A percentile compares a stretch with the other conserved stretches of the same genome.
Conservation (phyloP, 2,797 vertebrate species). For the Erethizon dorsatum region DNA sequence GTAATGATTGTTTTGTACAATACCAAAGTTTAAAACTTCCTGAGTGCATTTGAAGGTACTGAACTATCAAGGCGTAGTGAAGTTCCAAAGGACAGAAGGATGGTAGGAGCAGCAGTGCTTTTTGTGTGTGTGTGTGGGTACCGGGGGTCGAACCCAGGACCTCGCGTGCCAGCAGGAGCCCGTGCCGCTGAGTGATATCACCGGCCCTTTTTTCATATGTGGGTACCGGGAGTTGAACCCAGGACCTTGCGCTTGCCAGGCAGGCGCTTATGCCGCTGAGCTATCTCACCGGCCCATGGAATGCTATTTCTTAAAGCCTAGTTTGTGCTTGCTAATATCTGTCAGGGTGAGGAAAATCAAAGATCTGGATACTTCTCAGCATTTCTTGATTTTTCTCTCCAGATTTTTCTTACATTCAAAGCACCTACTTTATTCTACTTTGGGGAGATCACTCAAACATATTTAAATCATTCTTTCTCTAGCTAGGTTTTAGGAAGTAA, state of each 20-base stretch:
- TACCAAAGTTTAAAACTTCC: not conserved
- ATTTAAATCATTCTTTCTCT: not conserved
- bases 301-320: not conserved
- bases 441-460: not conserved
- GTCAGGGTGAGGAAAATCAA: not conserved
- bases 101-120: fast-evolving
- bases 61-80: not conserved
- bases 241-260: too few relatives aligned
- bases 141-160: too few relatives aligned
- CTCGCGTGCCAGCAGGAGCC: too few relatives aligned
- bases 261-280: too few relatives aligned
- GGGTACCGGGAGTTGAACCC: too few relatives aligned
- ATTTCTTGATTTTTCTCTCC: not conserved
- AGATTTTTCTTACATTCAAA: constrained; percentile 20
- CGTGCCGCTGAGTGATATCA: too few relatives aligned
- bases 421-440: not conserved
- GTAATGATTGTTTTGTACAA: not conserved
- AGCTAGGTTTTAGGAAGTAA: not conserved
- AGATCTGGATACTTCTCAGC: not conserved
- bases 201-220: too few relatives aligned
- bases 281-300: too few relatives aligned
- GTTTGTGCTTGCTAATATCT: not conserved
- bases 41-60: not conserved
- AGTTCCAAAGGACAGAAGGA: not conserved
- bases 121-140: too few relatives aligned